Evolutionary conservation across 2,797 vertebrate genomes (phyloP), one percentile per base, ranked within the genome.

Genomic region (Lagocephalus sceleratus): DNA sequence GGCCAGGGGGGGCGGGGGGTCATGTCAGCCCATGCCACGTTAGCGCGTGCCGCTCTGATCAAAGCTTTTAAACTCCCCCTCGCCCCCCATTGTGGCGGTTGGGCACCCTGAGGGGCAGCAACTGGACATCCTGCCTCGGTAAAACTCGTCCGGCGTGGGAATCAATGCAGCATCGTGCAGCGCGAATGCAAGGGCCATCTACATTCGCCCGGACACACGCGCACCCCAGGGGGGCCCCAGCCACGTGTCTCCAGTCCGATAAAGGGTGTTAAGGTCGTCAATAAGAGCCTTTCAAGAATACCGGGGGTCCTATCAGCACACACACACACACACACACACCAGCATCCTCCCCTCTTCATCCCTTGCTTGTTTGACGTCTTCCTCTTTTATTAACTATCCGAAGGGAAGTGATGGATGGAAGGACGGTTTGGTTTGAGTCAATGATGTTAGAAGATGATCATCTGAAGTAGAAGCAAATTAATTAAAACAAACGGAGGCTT

Each of bases 271-370:
- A 78, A 70, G 73, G 83, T 73, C 51, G 73, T 88, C 88, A 84
- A 88, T 85, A 87, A 81, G 68, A 76, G 77, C 78, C 87, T 89
- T 90, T 90, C 72, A 86, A 76, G 79, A 83, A 73, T 65, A 76
- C 66, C 73, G 82, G 87, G 86, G 85, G 85, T 85, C 85, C 84
- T 61, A 69, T 83, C 78, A 73, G 26, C 66, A 23, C 65, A 78
- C 73, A 68, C 66, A 72, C 25, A 45, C 44, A 53, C 47, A 64
- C 48, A 53, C 49, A 52, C 56, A 60, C 42, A 44, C 44, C n/a
- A n/a, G n/a, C n/a, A n/a, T n/a, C n/a, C n/a, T n/a, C n/a, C n/a
- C n/a, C n/a, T n/a, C n/a, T n/a, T n/a, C n/a, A n/a, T n/a, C n/a
- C n/a, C n/a, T n/a, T n/a, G n/a, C n/a, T n/a, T n/a, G n/a, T n/a